These are phyloP conservation scores for Mormyrus hasselquistii DNA, from an alignment of 2,797 vertebrate genomes.

Conservation along the genomic window DNA sequence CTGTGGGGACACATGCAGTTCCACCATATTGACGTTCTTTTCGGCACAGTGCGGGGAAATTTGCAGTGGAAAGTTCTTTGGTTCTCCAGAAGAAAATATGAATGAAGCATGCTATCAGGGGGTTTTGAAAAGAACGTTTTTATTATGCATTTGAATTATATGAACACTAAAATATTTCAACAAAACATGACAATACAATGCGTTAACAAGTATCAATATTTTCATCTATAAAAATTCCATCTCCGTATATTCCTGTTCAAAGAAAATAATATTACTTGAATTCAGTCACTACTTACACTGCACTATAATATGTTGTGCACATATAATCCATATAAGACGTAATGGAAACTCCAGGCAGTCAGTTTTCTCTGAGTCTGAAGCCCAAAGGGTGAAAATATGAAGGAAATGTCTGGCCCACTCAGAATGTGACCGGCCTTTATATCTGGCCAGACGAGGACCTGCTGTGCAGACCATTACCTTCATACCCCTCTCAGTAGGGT, in stretches of 20 bases:
- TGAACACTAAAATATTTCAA: background rate
- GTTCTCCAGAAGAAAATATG: slow-evolving; percentile 1
- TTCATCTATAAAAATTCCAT: background rate
- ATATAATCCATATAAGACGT: background rate
- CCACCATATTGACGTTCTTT: background rate
- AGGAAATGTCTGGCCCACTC: background rate
- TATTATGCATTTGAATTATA: background rate
- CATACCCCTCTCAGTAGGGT: background rate
- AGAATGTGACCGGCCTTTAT: background rate
- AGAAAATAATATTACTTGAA: background rate
- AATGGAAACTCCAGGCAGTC: background rate
- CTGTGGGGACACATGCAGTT: background rate
- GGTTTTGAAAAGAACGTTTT: background rate
- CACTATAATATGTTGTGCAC: background rate
- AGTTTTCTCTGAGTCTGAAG: background rate
- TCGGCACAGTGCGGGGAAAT: background rate
- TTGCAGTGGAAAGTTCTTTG: background rate
- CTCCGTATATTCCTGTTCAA: background rate
- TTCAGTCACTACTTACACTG: background rate
- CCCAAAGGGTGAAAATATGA: background rate
- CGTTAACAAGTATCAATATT: background rate
- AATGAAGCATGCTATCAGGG: background rate
- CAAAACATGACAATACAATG: background rate
- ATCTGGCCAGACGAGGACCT: background rate
- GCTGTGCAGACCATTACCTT: background rate